Evolutionary conservation across 2,113 vertebrate species (phyloP), one percentile per base, ranked within the genome.

Genomic region (Scomber japonicus): DNA sequence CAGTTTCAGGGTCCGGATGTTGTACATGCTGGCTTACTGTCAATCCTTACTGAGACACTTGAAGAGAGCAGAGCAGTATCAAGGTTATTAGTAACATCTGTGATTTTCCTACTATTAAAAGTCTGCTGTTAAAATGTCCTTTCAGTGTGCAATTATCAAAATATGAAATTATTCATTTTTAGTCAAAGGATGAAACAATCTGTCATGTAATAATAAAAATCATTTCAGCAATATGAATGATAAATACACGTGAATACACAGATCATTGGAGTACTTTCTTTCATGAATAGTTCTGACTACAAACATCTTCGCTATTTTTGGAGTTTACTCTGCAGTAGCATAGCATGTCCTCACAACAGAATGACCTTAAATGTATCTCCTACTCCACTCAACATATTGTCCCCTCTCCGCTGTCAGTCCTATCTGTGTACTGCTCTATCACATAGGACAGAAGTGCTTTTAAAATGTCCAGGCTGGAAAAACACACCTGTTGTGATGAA

Each of bases 401-500:
- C 60, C 17, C 55, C 19, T 65, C 54, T 50, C 40, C 19, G 31
- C 60, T 5, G 30, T 57, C 71, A 65, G 57, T 67, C 60, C 67
- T 19, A 59, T 63, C 53, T 40, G 44, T 63, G 21, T 62, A 30
- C 73, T 40, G 51, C 27, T 84, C 71, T 51, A 35, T 65, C 19
- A 21, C 62, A 30, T 35, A 21, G 45, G 68, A 48, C 73, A 62
- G 11, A 70, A 59, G 21, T 2, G 2, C 55, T 64, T 83, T 80
- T 70, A 76, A 65, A 77, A 77, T 63, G 63, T 73, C 72, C 74
- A 61, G 65, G 75, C 68, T 40, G 54, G 76, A 78, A 61, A 76
- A 45, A 24, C 51, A 67, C 62, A 83, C 80, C 81, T 84, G 76
- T 82, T 75, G 71, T 54, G 71, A 83, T 59, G 64, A 80, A 59